Evolutionary conservation across 2,113 vertebrate species (phyloP), one percentile per base, ranked within the genome.

Genomic region (Antennarius striatus): DNA sequence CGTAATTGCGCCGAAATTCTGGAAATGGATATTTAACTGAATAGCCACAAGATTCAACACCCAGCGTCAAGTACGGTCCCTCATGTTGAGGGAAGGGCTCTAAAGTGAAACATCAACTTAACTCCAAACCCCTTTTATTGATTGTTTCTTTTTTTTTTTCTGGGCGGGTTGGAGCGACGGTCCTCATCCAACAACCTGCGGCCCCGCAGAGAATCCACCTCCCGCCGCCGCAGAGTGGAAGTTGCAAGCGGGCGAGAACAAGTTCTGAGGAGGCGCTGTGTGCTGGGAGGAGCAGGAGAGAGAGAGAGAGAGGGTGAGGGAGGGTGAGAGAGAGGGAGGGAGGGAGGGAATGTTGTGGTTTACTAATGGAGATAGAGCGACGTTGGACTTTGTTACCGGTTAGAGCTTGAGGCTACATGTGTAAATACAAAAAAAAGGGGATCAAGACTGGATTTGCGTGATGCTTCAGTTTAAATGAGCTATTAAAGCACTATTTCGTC

Each of bases 251-350:
- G 76, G 73, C 73, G 58, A 70, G 63, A 68, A 61, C 75, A 71
- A 82, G 77, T 68, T 88, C 50, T 67, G 75, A 88, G 86, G 89
- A 91, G 86, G 87, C 84, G 85, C 82, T 75, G 64, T 79, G 65
- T 10, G 71, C 69, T 83, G 90, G 89, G 91, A 91, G 91, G 90
- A 87, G 91, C 83, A 66, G 88, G 47, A 48, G 49, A 49, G 39
- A 56, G 63, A 39, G 69, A 56, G 71, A 32, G 32, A 46, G 51
- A 43, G 50, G 46, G 63, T 46, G 50, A 47, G 52, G 28, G 48
- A 28, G 59, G 39, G 29, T 50, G 12, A 16, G 15, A 9, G 29
- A 14, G 40, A 16, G 65, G 36, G 30, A 39, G 59, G 50, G 56
- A 11, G 40, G 22, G 49, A 10, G 73, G 16, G 47, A 17, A 48